Base-by-base conservation (phyloP, 2,113 vertebrate species). In the Myotis lucifugus region DNA sequence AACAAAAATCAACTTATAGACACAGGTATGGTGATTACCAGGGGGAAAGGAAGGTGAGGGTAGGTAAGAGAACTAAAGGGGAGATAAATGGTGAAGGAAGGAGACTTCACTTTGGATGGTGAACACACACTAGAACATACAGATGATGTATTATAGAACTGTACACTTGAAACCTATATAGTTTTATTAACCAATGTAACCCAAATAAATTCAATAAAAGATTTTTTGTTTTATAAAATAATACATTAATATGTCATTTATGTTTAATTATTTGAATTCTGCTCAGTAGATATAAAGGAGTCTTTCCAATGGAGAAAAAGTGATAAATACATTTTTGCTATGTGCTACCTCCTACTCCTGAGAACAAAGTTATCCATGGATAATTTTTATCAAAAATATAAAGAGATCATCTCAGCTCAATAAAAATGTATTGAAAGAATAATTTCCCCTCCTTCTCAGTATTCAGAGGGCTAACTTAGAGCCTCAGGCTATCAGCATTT, bases 401-500 rank as follows among this genome's bases (percentile, higher is more conserved):
- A 93, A 56, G 34, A 59, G 12, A 77, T 66, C 56, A 77, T 93
- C 21, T 42, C 59, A 56, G 87, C 14, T 46, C 56, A 72, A 29
- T 15, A 59, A 67, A 37, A 67, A 74, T 12, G 10, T n/a, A 32
- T 4, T 42, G 48, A 37, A 66, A 79, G 64, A 73, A n/a, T 40
- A 46, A 52, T 59, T 67, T 72, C 15, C 11, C 19, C 25, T 74
- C 61, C 40, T 42, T 42, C 42, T 64, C n/a, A 52, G 94, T 90
- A 82, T 32, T 50, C 1, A 0, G 74, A 95, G 94, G 25, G 96
- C 96, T 97, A 97, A 95, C 17, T 93, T 18, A 96, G 95, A 92
- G 72, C 56, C 59, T 1, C 0, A 17, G 90, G 56, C 97, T 84
- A 93, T 93, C 85, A 95, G 6, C 1, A 82, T 84, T 40, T 7